Conservation (phyloP, 2,113 vertebrate genomes). For the Cathartes aura region DNA sequence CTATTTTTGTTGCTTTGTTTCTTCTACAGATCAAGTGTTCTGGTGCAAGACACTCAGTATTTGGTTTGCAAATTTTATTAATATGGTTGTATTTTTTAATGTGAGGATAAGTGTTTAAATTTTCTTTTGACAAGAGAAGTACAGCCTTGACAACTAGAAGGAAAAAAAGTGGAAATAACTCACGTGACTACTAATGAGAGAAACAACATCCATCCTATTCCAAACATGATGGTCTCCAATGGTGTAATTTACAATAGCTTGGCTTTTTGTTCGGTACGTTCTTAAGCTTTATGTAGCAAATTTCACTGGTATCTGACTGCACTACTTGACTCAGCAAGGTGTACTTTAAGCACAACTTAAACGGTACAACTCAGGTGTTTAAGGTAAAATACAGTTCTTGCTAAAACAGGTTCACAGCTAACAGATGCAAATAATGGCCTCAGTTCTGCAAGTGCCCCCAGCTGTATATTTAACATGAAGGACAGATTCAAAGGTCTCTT, state of each 20-base stretch:
- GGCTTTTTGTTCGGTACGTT: not conserved
- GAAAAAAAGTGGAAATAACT: not conserved
- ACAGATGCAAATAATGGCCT: not conserved
- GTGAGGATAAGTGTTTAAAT: not conserved
- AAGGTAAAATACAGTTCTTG: not conserved
- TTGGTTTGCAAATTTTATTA: not conserved
- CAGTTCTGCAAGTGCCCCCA: not conserved
- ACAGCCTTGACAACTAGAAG: not conserved
- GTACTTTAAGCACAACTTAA: not conserved
- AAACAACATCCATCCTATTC: not conserved
- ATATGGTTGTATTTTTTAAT: not conserved
- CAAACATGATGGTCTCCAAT: not conserved
- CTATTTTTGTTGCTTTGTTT: not conserved
- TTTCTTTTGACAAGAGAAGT: not conserved
- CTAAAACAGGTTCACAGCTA: not conserved
- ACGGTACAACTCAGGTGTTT: not conserved
- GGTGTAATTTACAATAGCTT: not conserved
- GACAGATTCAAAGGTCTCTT: not conserved
- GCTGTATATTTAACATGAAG: not conserved
- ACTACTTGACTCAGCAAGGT: not conserved
- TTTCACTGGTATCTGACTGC: not conserved
- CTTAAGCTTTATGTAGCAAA: not conserved
- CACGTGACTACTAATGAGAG: not conserved
- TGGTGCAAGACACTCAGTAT: not conserved
- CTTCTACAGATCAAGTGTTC: not conserved